Evolutionary conservation across 2,113 vertebrate genomes (phyloP).

Genomic region (Apistogramma diplotaenia): DNA sequence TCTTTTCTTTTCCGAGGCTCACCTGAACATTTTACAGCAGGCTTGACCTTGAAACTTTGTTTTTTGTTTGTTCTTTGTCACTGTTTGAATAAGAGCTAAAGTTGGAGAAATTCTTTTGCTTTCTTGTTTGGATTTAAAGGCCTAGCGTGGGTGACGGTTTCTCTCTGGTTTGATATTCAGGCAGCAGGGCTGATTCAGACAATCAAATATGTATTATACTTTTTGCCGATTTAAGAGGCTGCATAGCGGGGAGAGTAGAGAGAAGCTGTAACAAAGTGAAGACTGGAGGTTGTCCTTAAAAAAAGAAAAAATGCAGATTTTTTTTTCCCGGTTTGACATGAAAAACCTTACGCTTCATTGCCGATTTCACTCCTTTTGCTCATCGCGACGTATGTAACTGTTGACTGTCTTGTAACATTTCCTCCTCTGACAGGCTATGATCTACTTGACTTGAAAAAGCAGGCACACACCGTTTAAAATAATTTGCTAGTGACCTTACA

Average conservation of each 20-base stretch:
- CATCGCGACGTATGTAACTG: not conserved
- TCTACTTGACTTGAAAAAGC: conserved; percentile 5
- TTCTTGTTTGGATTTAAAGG: conserved; percentile 23
- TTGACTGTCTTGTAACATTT: conserved; percentile 25
- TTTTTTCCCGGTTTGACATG: conserved; percentile 6
- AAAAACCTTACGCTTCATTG: conserved; percentile 15
- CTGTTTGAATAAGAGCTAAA: not conserved
- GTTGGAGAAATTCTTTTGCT: not conserved
- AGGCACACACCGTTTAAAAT: not conserved
- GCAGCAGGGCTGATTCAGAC: conserved; percentile 63
- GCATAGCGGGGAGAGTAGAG: conserved; percentile 6
- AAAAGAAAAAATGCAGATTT: not conserved
- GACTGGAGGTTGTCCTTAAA: conserved; percentile 23
- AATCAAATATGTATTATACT: conserved; percentile 70
- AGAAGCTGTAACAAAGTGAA: conserved; percentile 32
- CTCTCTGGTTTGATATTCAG: conserved; percentile 59
- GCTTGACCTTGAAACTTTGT: not conserved
- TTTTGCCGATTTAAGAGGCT: conserved; percentile 39
- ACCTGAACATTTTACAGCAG: conserved; percentile 1
- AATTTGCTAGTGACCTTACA: not conserved
- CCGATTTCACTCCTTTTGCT: not conserved
- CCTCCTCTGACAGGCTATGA: conserved; percentile 3
- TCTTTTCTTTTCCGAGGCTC: not conserved
- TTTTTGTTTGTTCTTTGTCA: not conserved
- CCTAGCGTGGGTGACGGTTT: conserved; percentile 11